Percentiles rank a stretch among this genome's conserved stretches.
phyloP scores from a whole-genome alignment of 2,888 invertebrate species.

The Idaea straminata region DNA sequence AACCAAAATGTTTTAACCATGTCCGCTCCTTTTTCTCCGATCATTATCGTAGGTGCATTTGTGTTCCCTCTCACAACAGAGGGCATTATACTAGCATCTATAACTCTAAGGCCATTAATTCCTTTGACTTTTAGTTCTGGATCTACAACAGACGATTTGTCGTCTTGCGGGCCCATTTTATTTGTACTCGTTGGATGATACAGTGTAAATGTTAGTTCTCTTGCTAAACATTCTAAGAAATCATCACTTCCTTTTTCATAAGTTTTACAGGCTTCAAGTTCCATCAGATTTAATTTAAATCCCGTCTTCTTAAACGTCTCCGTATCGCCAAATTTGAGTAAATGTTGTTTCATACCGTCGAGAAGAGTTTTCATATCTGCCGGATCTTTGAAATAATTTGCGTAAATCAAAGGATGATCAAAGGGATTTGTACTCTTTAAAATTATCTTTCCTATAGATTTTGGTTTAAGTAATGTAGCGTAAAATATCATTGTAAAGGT shows the following conservation, averaged over 20 bases:
- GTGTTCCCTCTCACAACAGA: conserved; percentile 81
- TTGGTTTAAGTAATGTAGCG: conserved; percentile 83
- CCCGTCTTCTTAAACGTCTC: conserved; percentile 44
- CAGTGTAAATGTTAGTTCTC: conserved; percentile 67
- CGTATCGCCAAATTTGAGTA: conserved; percentile 44
- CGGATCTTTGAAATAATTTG: conserved; percentile 81
- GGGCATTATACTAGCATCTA: conserved; percentile 85
- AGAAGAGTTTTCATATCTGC: conserved; percentile 70
- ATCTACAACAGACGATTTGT: conserved; percentile 76
- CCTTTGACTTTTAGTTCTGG: conserved; percentile 77
- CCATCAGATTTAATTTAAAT: conserved; percentile 50
- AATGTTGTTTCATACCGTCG: conserved; percentile 42
- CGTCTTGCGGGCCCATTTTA: conserved; percentile 80
- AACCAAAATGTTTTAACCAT: conserved; percentile 81
- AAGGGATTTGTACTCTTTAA: conserved; percentile 84
- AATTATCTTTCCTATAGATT: conserved; percentile 83
- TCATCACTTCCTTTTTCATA: conserved; percentile 43
- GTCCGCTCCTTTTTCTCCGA: conserved; percentile 83
- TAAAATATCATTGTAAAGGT: conserved; percentile 64
- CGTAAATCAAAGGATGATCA: conserved; percentile 82
- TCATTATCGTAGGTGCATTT: conserved; percentile 82
- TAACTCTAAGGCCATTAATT: conserved; percentile 76
- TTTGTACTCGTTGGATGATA: conserved; percentile 86
- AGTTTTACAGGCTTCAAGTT: conserved; percentile 49
- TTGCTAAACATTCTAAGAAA: conserved; percentile 45